Evolutionary conservation across 2,113 vertebrate species (phyloP), one percentile per base, ranked within the genome.

Genomic region (Cranoglanis bouderius): DNA sequence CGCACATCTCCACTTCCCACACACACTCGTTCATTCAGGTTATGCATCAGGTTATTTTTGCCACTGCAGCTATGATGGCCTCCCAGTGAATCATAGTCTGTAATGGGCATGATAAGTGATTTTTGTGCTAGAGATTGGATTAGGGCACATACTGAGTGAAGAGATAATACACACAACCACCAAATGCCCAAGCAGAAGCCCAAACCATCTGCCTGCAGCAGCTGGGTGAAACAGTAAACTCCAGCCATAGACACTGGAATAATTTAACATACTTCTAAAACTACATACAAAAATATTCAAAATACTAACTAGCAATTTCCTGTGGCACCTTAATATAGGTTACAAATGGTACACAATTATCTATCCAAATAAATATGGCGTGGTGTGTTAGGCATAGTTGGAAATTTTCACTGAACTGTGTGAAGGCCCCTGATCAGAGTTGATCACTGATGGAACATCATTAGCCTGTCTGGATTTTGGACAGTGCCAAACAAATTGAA

Each of bases 41-140:
- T 61, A 18, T 85, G 74, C 38, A 72, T 81, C 78, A 49, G 72
- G 86, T 85, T 91, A 91, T 91, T 91, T 85, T 86, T 86, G 63
- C 84, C 83, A 88, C 46, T 4, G 49, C 46, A 32, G 21, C 70
- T 29, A 61, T 86, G 51, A 88, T 70, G 59, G 86, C 55, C 77
- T 55, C 70, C 72, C 63, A 85, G 57, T 49, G 51, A 74, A 88
- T 91, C 77, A 90, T 63, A 70, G 80, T 65, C 86, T 40, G 70
- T 91, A 88, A 90, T 90, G 87, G 49, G 83, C 46, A 55, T 72
- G 43, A 86, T 90, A 78, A 90, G 90, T 86, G 89, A 88, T 88
- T 88, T 88, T 91, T 46, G 84, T 81, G 72, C 86, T 91, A 84
- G 80, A 84, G 72, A 90, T 83, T 88, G 87, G 74, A 91, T 90